Percentiles rank a stretch among this genome's conserved stretches.
Evolutionary conservation across 1,140 invertebrate genomes (phyloP).

Genomic region (Drepana arcuata): DNA sequence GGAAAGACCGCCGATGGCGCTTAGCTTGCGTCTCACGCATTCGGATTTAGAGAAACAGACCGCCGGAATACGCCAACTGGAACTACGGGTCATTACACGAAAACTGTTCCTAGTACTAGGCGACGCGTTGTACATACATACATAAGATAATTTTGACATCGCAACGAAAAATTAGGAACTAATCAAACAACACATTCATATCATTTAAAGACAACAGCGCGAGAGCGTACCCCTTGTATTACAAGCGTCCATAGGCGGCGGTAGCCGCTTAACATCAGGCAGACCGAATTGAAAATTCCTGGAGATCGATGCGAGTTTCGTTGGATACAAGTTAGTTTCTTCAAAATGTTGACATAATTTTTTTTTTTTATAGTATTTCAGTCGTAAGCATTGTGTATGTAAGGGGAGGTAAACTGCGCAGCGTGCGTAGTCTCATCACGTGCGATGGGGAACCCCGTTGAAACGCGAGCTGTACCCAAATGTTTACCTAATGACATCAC

Average conservation of each 20-base stretch:
- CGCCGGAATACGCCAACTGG: slow-evolving; percentile 51
- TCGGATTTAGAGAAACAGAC: slow-evolving; percentile 38
- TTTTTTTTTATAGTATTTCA: too few species aligned
- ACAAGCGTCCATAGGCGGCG: too few species aligned
- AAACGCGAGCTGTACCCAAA: slow-evolving; percentile 33
- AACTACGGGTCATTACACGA: slow-evolving; percentile 56
- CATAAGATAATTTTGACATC: too few species aligned
- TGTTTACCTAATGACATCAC: slow-evolving; percentile 37
- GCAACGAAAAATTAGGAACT: too few species aligned
- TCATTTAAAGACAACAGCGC: too few species aligned
- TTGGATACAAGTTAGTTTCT: slow-evolving; percentile 8
- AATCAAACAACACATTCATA: too few species aligned
- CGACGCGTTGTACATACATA: too few species aligned
- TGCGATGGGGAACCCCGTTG: slow-evolving; percentile 32
- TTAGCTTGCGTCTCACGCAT: slow-evolving; percentile 54
- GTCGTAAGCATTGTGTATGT: too few species aligned
- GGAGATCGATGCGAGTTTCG: slow-evolving; percentile 11
- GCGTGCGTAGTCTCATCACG: slow-evolving; percentile 38
- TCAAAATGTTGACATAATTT: slow-evolving; percentile 7
- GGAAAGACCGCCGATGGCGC: slow-evolving; percentile 39
- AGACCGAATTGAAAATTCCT: slow-evolving; percentile 12
- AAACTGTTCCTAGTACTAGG: slow-evolving; percentile 60
- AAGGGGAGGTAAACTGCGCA: too few species aligned
- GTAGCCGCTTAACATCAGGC: too few species aligned
- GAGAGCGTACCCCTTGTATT: too few species aligned